A percentile compares a stretch with the other conserved stretches of the same genome.
phyloP scores from a whole-genome alignment of 2,888 invertebrate species.

The Oconnorella tubifera region DNA sequence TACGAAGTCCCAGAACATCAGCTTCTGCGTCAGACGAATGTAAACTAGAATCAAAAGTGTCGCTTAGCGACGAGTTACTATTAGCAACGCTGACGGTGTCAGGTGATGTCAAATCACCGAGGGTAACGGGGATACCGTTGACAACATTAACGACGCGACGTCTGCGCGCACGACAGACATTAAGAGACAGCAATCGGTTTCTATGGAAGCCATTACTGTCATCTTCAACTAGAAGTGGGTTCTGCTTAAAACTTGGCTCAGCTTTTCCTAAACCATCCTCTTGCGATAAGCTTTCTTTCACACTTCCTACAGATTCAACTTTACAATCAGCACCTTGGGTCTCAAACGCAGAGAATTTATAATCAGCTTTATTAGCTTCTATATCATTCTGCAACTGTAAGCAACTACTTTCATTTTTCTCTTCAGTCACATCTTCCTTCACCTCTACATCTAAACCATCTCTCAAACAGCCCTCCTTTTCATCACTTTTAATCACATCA shows the following conservation, averaged over 20 bases:
- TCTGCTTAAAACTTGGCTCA: neutral
- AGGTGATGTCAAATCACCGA: neutral
- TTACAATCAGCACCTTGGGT: too few relatives aligned
- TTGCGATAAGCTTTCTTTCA: neutral
- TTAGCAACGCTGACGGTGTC: constrained; percentile 10
- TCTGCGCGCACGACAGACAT: too few relatives aligned
- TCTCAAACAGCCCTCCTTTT: neutral
- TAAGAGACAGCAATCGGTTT: too few relatives aligned
- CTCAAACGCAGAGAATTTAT: neutral
- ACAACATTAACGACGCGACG: too few relatives aligned
- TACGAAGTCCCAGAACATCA: neutral
- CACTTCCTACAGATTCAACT: too few relatives aligned
- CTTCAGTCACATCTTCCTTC: too few relatives aligned
- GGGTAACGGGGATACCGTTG: too few relatives aligned
- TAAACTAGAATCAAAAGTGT: constrained; percentile 11
- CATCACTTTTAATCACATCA: neutral
- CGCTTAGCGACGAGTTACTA: constrained; percentile 13
- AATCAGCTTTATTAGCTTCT: neutral
- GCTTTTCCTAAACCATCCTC: neutral
- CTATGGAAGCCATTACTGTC: too few relatives aligned
- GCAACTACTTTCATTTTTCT: neutral
- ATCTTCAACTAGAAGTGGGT: neutral
- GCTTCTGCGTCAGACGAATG: neutral
- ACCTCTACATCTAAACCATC: too few relatives aligned
- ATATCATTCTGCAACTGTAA: neutral